Evolutionary conservation across 2,888 invertebrate species (phyloP).

Genomic region (Strigamia transsilvanica): DNA sequence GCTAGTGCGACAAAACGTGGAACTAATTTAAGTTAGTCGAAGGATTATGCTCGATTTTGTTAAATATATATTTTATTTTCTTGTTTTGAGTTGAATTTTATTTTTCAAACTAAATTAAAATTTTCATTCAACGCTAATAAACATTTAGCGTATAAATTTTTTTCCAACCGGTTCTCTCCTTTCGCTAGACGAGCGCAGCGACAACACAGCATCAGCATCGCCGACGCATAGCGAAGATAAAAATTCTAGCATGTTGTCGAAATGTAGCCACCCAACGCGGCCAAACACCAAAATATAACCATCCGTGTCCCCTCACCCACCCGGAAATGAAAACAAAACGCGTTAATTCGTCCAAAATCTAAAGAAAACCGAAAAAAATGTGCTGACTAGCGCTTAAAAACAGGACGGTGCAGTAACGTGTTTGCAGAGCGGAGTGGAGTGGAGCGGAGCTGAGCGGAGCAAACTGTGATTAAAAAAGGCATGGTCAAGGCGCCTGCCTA

Average conservation of each 20-base stretch:
- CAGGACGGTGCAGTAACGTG: neutral
- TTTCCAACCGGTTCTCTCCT: neutral
- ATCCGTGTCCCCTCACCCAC: neutral
- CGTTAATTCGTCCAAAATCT: neutral
- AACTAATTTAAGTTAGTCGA: too few species aligned
- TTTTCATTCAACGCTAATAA: neutral
- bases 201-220: neutral
- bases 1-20: too few species aligned
- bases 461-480: slow-evolving; percentile 27
- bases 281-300: neutral
- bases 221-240: neutral
- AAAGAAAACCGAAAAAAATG: neutral
- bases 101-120: too few species aligned
- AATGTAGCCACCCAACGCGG: neutral
- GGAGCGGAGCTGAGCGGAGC: too few species aligned
- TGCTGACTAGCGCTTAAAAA: slow-evolving; percentile 7
- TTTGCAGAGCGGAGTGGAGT: too few species aligned
- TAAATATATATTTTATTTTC: too few species aligned
- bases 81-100: too few species aligned
- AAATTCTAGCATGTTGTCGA: neutral
- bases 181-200: neutral
- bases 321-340: neutral
- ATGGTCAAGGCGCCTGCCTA: slow-evolving; percentile 54
- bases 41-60: too few species aligned
- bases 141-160: neutral